phyloP scores from a whole-genome alignment of 2,797 vertebrate genomes.

The Pseudochromis fuscus region DNA sequence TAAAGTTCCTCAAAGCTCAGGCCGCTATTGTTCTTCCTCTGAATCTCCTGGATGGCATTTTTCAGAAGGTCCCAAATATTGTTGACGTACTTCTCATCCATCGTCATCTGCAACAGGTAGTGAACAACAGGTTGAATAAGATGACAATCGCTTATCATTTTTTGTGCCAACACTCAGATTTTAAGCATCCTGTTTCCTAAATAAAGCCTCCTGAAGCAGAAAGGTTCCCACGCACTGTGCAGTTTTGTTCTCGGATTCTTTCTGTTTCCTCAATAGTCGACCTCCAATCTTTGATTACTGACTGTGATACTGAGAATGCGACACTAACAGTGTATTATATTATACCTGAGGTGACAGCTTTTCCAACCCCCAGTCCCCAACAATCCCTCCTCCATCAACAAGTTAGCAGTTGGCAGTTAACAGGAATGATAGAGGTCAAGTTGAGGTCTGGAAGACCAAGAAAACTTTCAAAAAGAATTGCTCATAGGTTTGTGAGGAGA shows the following conservation, averaged over 20 bases:
- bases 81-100: conserved; percentile 99
- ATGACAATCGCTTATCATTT: neutral
- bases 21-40: conserved; percentile 98
- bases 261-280: too few relatives aligned
- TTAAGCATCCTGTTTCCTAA: neutral
- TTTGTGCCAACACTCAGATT: neutral
- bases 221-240: neutral
- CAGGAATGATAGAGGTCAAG: too few relatives aligned
- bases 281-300: neutral
- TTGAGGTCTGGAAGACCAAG: too few relatives aligned
- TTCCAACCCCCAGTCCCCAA: too few relatives aligned
- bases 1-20: conserved; percentile 99
- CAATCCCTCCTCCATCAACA: neutral
- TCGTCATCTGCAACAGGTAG: conserved; percentile 90
- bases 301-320: neutral
- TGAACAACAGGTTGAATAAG: neutral
- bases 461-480: too few relatives aligned
- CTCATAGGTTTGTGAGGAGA: too few relatives aligned
- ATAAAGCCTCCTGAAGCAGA: neutral
- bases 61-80: conserved; percentile 99
- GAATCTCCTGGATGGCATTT: conserved; percentile 99
- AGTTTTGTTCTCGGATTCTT: neutral
- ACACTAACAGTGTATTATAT: neutral
- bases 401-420: too few relatives aligned
- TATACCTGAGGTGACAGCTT: neutral